Evolutionary conservation across 1,140 invertebrate species (phyloP).

Genomic region (Calliopsis andreniformis): DNA sequence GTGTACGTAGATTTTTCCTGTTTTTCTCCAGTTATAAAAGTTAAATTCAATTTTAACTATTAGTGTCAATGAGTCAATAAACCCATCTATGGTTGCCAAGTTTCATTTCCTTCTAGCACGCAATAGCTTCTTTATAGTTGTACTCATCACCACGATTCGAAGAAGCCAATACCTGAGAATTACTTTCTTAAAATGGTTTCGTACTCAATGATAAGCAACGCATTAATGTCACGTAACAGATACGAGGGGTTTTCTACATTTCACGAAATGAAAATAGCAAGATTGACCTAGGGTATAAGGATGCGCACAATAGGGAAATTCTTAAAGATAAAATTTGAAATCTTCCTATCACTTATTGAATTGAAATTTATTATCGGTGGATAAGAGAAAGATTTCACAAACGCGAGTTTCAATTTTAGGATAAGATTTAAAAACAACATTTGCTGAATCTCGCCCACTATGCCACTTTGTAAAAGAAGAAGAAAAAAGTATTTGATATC

Average conservation of each 20-base stretch:
- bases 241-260: slow-evolving; percentile 5
- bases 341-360: no score
- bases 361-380: no score
- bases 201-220: not conserved
- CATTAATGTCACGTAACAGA: not conserved
- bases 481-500: no score
- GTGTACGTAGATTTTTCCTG: no score
- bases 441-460: no score
- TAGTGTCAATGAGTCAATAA: not conserved
- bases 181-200: not conserved
- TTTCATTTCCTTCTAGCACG: not conserved
- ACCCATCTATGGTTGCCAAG: not conserved
- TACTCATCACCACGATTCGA: not conserved
- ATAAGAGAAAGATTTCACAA: no score
- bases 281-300: not conserved
- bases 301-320: not conserved
- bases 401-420: no score
- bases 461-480: no score
- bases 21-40: not conserved
- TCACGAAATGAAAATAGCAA: no score
- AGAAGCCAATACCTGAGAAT: no score
- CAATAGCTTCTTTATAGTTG: not conserved
- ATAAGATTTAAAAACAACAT: no score
- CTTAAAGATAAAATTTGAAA: not conserved
- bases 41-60: not conserved